A percentile compares a stretch with the other conserved stretches of the same genome.
Conservation (phyloP, 2,888 invertebrate species). For the Hypselothyrea guttata region DNA sequence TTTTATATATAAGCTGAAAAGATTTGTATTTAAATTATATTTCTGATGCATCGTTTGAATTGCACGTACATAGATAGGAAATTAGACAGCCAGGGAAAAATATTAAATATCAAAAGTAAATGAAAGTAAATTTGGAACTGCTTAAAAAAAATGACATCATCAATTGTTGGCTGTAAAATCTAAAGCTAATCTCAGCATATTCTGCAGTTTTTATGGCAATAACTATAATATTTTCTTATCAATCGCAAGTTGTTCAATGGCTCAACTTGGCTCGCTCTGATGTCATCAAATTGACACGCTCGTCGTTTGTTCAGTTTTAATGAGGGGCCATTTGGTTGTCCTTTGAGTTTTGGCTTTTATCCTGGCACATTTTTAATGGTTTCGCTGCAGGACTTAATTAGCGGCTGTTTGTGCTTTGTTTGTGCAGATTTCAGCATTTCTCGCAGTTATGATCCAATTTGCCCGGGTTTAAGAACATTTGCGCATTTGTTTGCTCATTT, state of each 20-base stretch:
- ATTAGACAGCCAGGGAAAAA: too few species aligned
- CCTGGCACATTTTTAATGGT: slow-evolving; percentile 39
- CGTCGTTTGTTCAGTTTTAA: slow-evolving; percentile 43
- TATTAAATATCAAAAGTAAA: too few species aligned
- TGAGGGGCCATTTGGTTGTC: slow-evolving; percentile 38
- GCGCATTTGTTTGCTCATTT: slow-evolving; percentile 74
- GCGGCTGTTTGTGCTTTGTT: slow-evolving; percentile 53
- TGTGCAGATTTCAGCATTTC: slow-evolving; percentile 77
- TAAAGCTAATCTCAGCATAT: too few species aligned
- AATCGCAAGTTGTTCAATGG: too few species aligned
- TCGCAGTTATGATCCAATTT: slow-evolving; percentile 76
- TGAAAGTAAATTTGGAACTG: too few species aligned
- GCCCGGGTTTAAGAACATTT: slow-evolving; percentile 63
- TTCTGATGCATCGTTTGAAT: too few species aligned
- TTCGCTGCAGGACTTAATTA: slow-evolving; percentile 77
- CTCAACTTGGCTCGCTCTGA: slow-evolving; percentile 26
- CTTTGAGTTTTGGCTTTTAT: slow-evolving; percentile 24
- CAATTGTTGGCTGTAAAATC: too few species aligned
- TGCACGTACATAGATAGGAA: too few species aligned
- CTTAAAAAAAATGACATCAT: too few species aligned
- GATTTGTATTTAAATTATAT: too few species aligned
- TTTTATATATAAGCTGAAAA: too few species aligned
- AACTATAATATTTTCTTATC: too few species aligned
- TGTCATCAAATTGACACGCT: slow-evolving; percentile 43
- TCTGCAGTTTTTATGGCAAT: not conserved